Evolutionary conservation across 2,888 invertebrate species (phyloP).

Genomic region (Zootermopsis nevadensis): DNA sequence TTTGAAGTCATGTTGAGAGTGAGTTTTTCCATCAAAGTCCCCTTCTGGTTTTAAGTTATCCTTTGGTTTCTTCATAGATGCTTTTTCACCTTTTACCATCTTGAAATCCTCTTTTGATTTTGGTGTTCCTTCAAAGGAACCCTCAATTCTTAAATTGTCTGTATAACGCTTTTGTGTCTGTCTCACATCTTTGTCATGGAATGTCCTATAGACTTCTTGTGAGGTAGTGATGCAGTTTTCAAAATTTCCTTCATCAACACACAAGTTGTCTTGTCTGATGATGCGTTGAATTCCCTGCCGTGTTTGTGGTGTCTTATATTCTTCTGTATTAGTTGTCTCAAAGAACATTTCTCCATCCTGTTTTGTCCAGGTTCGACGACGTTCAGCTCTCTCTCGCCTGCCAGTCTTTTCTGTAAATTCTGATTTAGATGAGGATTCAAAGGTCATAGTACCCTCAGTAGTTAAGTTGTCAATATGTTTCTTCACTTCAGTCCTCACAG

Average conservation of each 20-base stretch:
- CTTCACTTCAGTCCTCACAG: constrained; percentile 55
- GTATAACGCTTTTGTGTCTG: constrained; percentile 51
- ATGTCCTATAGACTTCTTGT: constrained; percentile 19
- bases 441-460: constrained; percentile 68
- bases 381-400: constrained; percentile 68
- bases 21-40: constrained; percentile 60
- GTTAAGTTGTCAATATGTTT: constrained; percentile 57
- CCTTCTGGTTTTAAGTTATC: constrained; percentile 68
- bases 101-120: constrained; percentile 41
- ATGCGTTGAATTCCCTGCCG: neutral
- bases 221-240: constrained; percentile 36
- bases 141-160: constrained; percentile 62
- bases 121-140: constrained; percentile 59
- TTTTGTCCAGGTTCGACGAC: constrained; percentile 77
- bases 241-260: constrained; percentile 37
- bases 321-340: constrained; percentile 72
- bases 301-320: constrained; percentile 57
- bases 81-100: constrained; percentile 32
- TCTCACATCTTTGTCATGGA: constrained; percentile 42
- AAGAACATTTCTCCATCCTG: constrained; percentile 77
- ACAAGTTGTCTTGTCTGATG: constrained; percentile 46
- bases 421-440: constrained; percentile 72
- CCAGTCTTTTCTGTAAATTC: constrained; percentile 72
- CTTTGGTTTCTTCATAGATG: constrained; percentile 39
- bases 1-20: constrained; percentile 52